Conservation (phyloP, 2,888 invertebrate genomes). For the Phorcus lineatus region DNA sequence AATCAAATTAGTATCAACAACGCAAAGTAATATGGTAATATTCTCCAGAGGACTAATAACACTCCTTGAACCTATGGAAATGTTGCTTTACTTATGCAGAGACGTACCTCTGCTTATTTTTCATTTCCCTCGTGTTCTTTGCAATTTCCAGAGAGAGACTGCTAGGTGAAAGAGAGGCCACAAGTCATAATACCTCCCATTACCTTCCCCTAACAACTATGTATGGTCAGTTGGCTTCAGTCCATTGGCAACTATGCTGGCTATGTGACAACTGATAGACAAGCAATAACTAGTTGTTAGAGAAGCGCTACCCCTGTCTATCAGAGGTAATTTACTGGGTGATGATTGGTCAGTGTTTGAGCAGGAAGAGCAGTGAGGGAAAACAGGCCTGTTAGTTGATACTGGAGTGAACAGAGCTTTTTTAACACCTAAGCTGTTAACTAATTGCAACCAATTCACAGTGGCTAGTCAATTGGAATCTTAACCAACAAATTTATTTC, state of each 20-base stretch:
- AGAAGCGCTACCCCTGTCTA: neutral
- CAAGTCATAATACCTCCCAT: neutral
- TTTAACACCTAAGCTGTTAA: too few relatives aligned
- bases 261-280: neutral
- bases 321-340: neutral
- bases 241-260: neutral
- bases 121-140: neutral
- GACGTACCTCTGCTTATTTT: neutral
- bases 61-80: neutral
- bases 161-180: neutral
- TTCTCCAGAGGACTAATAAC: neutral
- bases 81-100: neutral
- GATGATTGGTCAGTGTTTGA: neutral
- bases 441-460: too few relatives aligned
- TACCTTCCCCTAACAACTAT: neutral
- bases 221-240: neutral
- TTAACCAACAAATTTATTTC: too few relatives aligned
- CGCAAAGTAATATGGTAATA: neutral
- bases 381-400: too few relatives aligned
- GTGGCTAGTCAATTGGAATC: too few relatives aligned
- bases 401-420: too few relatives aligned
- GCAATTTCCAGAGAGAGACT: too few relatives aligned
- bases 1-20: neutral
- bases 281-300: constrained; percentile 3
- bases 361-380: too few relatives aligned